Conservation (phyloP, 2,113 vertebrate species). For the Halcyon senegalensis region DNA sequence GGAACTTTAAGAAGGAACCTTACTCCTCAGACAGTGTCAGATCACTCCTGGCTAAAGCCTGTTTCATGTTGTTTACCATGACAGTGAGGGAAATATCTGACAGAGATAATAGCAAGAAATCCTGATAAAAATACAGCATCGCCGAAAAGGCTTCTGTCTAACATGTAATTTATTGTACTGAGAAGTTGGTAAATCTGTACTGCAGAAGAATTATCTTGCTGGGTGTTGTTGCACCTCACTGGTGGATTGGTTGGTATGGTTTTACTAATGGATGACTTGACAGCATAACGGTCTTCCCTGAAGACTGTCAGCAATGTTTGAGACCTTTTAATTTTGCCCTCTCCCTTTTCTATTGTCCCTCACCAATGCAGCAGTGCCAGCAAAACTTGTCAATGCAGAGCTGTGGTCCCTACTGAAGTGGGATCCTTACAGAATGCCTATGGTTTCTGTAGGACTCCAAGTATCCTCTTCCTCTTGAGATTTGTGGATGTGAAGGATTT, state of each 20-base stretch:
- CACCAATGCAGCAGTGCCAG: not conserved
- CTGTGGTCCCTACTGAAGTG: not conserved
- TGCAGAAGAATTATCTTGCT: not conserved
- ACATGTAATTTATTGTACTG: not conserved
- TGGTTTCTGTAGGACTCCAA: not conserved
- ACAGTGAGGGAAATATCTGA: not conserved
- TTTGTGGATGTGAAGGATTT: not conserved
- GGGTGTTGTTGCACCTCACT: not conserved
- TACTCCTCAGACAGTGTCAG: not conserved
- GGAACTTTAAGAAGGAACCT: not conserved
- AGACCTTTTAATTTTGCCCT: not conserved
- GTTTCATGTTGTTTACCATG: not conserved
- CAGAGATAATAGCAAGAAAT: not conserved
- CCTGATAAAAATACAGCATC: not conserved
- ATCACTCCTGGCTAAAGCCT: not conserved
- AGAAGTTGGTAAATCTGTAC: not conserved
- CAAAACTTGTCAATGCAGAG: not conserved
- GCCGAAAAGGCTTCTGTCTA: not conserved
- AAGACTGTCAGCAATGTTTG: not conserved
- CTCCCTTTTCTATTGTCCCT: not conserved
- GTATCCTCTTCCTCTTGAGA: not conserved
- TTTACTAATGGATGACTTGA: not conserved
- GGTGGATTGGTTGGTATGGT: not conserved
- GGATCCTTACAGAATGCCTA: not conserved
- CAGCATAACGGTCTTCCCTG: not conserved